phyloP scores from a whole-genome alignment of 2,113 vertebrate species.

The Corynorhinus townsendii region DNA sequence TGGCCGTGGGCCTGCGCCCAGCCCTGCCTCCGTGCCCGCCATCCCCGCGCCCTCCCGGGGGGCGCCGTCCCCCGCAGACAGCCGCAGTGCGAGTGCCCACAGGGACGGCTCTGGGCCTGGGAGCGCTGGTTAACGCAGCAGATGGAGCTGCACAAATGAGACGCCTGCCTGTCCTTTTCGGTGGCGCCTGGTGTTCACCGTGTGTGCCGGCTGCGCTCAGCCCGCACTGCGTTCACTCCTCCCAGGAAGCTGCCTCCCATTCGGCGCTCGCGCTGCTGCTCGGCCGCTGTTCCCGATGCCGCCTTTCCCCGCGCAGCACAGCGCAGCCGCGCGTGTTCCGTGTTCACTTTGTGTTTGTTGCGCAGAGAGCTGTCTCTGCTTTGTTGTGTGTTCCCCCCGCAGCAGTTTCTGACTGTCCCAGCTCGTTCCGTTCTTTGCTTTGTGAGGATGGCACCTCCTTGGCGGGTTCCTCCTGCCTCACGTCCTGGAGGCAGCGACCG shows the following conservation, averaged over 20 bases:
- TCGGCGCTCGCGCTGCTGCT: too few relatives aligned
- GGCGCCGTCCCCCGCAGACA: accelerated
- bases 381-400: neutral
- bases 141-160: neutral
- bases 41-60: accelerated
- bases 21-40: neutral
- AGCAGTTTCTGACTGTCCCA: neutral
- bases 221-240: too few relatives aligned
- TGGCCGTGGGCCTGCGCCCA: neutral
- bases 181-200: neutral
- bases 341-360: accelerated
- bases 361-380: accelerated
- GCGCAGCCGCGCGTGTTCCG: too few relatives aligned
- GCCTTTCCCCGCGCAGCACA: too few relatives aligned
- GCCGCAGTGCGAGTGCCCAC: accelerated
- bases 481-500: neutral
- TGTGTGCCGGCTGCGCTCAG: too few relatives aligned
- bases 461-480: neutral
- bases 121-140: neutral
- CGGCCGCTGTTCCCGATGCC: too few relatives aligned
- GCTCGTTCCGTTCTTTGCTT: neutral
- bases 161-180: neutral
- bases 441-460: too few relatives aligned
- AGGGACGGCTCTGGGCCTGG: neutral
- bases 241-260: too few relatives aligned